Percentiles rank a stretch among this genome's conserved stretches.
Evolutionary conservation across 2,113 vertebrate species (phyloP).

Genomic region (Rhynchomys soricoides): DNA sequence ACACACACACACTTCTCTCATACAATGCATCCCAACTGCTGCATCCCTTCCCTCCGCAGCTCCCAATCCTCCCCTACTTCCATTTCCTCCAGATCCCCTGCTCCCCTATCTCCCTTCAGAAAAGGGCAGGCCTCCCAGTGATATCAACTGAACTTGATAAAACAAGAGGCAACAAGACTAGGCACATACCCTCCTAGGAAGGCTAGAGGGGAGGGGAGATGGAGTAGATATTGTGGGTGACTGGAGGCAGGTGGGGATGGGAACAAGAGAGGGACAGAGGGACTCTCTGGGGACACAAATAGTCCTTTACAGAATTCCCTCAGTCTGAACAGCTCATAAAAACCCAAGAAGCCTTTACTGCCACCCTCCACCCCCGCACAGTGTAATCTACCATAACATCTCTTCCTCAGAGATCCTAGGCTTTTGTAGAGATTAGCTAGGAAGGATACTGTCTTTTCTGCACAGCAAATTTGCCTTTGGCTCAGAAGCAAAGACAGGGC

Average conservation of each 20-base stretch:
- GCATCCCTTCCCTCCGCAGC: background rate
- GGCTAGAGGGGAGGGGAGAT: background rate
- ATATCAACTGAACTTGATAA: background rate
- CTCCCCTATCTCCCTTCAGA: background rate
- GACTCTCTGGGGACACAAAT: background rate
- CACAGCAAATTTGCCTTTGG: background rate
- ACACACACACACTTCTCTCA: background rate
- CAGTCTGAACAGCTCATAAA: constrained; percentile 14
- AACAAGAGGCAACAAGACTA: background rate
- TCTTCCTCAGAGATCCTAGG: background rate
- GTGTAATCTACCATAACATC: background rate
- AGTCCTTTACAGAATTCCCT: no score
- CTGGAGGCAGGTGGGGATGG: background rate
- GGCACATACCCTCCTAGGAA: background rate
- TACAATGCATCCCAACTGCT: background rate
- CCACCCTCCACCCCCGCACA: background rate
- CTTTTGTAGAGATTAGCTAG: background rate
- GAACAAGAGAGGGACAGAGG: background rate
- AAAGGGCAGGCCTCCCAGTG: background rate
- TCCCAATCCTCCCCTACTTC: background rate
- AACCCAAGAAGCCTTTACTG: background rate
- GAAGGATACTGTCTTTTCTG: background rate
- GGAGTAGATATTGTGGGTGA: background rate
- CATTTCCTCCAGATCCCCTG: background rate
- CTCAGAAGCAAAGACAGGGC: background rate